A percentile compares a stretch with the other conserved stretches of the same genome.
phyloP scores from a whole-genome alignment of 2,888 invertebrate genomes.

The Pharmacophagus antenor region DNA sequence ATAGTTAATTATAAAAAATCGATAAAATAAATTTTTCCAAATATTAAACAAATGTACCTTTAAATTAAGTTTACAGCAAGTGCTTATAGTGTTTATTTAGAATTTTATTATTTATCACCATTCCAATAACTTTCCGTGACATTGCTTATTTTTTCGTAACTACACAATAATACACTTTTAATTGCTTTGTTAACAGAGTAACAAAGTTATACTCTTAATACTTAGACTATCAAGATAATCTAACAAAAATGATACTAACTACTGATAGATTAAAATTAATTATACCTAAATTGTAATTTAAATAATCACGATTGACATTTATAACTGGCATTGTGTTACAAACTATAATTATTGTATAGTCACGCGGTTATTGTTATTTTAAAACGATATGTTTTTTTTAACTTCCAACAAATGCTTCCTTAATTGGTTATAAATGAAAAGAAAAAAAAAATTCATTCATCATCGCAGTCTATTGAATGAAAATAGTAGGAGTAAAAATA shows the following conservation, averaged over 20 bases:
- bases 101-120: not conserved
- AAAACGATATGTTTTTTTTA: not conserved
- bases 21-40: no score
- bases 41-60: no score
- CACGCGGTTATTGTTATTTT: not conserved
- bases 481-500: slow-evolving; percentile 12
- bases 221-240: no score
- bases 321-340: not conserved
- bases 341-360: not conserved
- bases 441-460: slow-evolving; percentile 12
- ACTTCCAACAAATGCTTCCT: not conserved
- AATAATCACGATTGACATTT: not conserved
- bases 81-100: not conserved
- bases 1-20: no score
- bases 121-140: not conserved
- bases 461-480: slow-evolving; percentile 12
- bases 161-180: no score
- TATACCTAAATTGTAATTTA: not conserved
- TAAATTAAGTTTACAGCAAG: no score
- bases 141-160: not conserved
- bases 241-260: not conserved
- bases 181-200: slow-evolving; percentile 2
- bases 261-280: not conserved
- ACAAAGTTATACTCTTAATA: no score
- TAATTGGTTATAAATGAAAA: not conserved